Evolutionary conservation across 2,888 invertebrate species (phyloP).

Genomic region (Hylaea fasciaria): DNA sequence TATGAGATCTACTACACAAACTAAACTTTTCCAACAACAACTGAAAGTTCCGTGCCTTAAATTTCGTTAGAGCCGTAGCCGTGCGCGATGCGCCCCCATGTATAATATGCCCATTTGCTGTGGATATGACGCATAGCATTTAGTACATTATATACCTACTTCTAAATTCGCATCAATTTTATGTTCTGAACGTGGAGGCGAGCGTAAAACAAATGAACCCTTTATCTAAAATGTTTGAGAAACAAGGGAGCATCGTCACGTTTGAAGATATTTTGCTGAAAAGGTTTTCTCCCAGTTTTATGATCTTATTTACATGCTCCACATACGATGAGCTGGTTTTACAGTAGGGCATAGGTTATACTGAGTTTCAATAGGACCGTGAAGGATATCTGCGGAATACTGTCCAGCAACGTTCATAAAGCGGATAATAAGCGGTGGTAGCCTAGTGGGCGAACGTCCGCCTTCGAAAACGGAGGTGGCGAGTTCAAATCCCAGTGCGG

Average conservation of each 20-base stretch:
- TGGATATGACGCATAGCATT: constrained; percentile 1
- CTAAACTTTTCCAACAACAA: neutral
- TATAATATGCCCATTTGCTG: neutral
- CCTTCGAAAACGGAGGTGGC: no score
- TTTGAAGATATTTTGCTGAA: constrained; percentile 28
- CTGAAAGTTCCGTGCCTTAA: constrained; percentile 2
- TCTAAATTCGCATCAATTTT: constrained; percentile 23
- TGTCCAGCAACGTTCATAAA: neutral
- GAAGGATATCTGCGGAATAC: neutral
- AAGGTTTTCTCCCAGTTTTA: constrained; percentile 21
- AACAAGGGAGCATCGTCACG: constrained; percentile 26
- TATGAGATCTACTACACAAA: neutral
- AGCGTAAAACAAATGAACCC: constrained; percentile 32
- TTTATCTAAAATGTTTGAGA: constrained; percentile 30
- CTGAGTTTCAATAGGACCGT: neutral
- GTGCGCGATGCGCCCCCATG: neutral
- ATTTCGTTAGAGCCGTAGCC: constrained; percentile 2
- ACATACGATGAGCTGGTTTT: constrained; percentile 18
- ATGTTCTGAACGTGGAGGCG: constrained; percentile 18
- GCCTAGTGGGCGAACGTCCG: no score
- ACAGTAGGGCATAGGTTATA: constrained; percentile 2
- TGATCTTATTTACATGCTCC: constrained; percentile 29
- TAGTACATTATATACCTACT: no score
- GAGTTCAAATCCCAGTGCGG: no score
- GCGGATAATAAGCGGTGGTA: no score